Evolutionary conservation across 2,113 vertebrate genomes (phyloP), one percentile per base, ranked within the genome.

Genomic region (Procapra przewalskii): DNA sequence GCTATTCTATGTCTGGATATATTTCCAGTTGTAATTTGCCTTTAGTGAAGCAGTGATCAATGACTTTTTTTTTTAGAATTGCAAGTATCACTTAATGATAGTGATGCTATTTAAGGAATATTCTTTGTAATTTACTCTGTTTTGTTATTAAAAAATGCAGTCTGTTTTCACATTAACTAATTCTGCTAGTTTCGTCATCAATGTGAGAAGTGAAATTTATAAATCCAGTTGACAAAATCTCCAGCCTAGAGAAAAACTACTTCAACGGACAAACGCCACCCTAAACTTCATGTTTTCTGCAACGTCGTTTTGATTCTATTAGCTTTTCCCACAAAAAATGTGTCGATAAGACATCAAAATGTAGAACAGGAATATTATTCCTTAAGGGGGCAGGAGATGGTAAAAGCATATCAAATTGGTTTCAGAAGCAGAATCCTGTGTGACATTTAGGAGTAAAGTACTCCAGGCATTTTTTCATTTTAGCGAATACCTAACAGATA

Each of bases 311-410:
- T 40, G 75, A 79, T 89, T 81, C 90, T 19, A 13, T 50, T 64
- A 75, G 33, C 36, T 82, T 86, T 87, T 48, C 12, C 59, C 36
- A 23, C 45, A 55, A 55, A 89, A 89, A 90, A 82, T 79, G 11
- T 88, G 77, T 67, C 33, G 14, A 67, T 60, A 57, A 57, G 55
- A 3, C 48, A 85, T 90, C 90, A 95, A 92, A 82, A 54, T 87
- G 88, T 97, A 79, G 94, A 97, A 64, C 21, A 87, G 64, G 52
- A 88, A 88, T 90, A 55, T 45, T 75, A 90, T 86, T 92, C 75
- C 82, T 90, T 88, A 80, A 91, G 16, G 67, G 64, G 54, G 29
- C 48, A 45, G 8, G 45, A 88, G 59, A 95, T 27, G 94, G 62
- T 82, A 91, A 96, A 85, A 27, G 59, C 85, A n/a, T 43, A 33